These are phyloP conservation scores for Abramis brama DNA, from an alignment of 2,113 vertebrate genomes.

Conservation along the genomic window DNA sequence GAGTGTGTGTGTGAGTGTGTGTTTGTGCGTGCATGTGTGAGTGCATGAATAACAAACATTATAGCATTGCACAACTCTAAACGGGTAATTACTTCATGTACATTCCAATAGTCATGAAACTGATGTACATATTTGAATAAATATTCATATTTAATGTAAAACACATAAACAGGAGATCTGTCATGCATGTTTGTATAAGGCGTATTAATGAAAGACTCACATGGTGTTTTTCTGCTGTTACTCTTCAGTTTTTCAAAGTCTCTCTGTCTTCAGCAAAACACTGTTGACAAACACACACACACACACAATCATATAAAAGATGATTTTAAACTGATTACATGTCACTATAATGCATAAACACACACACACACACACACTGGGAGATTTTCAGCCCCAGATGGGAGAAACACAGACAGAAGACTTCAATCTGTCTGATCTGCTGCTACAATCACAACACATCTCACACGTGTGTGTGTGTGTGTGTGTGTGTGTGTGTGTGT, in stretches of 20 bases:
- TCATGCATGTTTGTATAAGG: background rate
- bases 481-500: too few species aligned
- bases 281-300: conserved; percentile 4
- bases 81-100: background rate
- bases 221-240: background rate
- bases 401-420: conserved; percentile 3
- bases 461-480: background rate
- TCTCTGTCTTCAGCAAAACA: conserved; percentile 14
- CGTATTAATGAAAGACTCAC: background rate
- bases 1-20: background rate
- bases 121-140: background rate
- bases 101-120: background rate
- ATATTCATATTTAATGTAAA: background rate
- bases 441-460: background rate
- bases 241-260: background rate
- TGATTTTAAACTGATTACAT: background rate
- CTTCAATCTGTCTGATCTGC: conserved; percentile 23
- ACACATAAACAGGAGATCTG: background rate
- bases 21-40: too few species aligned
- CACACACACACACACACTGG: background rate
- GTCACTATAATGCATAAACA: background rate
- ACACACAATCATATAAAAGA: background rate
- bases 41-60: background rate
- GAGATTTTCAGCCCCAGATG: conserved; percentile 16
- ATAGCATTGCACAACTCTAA: background rate